phyloP scores from a whole-genome alignment of 2,113 vertebrate species.

The Perccottus glenii region DNA sequence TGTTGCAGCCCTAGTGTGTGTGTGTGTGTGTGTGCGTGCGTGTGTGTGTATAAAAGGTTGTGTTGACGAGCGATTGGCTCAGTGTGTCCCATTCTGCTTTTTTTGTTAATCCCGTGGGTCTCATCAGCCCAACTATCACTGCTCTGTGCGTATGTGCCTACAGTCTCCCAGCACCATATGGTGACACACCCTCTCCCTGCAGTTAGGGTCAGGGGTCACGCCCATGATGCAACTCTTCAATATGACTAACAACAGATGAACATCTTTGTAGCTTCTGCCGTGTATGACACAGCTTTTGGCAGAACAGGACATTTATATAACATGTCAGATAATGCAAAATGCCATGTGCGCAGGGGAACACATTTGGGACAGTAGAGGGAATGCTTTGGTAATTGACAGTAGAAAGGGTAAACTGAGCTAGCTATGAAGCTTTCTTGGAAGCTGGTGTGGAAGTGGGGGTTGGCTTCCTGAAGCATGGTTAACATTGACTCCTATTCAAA shows the following conservation, averaged over 20 bases:
- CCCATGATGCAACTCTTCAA: slow-evolving; percentile 58
- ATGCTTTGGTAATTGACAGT: not conserved
- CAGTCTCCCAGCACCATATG: slow-evolving; percentile 72
- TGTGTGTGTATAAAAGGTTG: slow-evolving; percentile 6
- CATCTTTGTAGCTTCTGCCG: slow-evolving; percentile 18
- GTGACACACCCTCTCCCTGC: slow-evolving; percentile 54
- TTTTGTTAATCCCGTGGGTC: slow-evolving; percentile 52
- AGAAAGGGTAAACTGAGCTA: no score
- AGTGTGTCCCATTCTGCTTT: slow-evolving; percentile 23
- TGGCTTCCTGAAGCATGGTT: no score
- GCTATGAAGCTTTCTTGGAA: no score
- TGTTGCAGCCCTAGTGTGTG: no score
- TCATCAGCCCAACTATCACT: slow-evolving; percentile 57
- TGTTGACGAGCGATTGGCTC: slow-evolving; percentile 48
- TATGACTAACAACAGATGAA: slow-evolving; percentile 22
- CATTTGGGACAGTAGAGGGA: not conserved
- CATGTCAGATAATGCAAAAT: not conserved
- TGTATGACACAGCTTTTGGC: slow-evolving; percentile 1
- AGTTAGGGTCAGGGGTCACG: slow-evolving; percentile 65
- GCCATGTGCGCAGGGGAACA: not conserved
- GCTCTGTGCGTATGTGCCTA: slow-evolving; percentile 14
- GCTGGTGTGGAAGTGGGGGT: no score
- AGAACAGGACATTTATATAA: not conserved
- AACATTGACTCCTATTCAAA: no score
- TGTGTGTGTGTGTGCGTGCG: slow-evolving; percentile 18